Base-by-base conservation (phyloP, 2,113 vertebrate genomes). In the Egretta garzetta region DNA sequence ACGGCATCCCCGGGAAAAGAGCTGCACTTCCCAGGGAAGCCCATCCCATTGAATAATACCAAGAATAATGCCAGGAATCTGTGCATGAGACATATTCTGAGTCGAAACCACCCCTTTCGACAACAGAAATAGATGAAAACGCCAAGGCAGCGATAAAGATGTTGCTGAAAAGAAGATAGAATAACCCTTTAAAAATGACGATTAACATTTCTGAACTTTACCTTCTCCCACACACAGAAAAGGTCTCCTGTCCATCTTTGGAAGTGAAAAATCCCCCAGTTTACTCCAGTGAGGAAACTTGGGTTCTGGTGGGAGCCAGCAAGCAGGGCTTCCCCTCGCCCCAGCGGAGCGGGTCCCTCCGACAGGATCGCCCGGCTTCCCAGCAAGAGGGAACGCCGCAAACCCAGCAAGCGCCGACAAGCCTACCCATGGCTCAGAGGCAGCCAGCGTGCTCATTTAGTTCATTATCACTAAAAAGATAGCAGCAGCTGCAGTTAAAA, bases 281-380 rank as follows among this genome's bases (percentile, higher is more conserved):
- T 24, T 15, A 10, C 22, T 9, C 14, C 1, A 1, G 1, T 0
- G 1, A 30, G 37, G 50, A 22, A 22, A 7, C 2, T 20, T 21
- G 1, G 23, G 5, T 39, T 28, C 8, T 1, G 5, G 7, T 2
- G 12, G 52, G 63, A n/a, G 47, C 8, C 5, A 18, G 22, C 20
- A n/a, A 22, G 74, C 15, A 27, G 64, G 71, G 67, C 8, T 75
- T 55, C 45, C 43, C 43, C 62, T 33, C 1, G 0, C 49, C 39
- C 53, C 27, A 8, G 21, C 15, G 5, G 12, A 14, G 21, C 10
- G 8, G 63, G 35, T 39, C 60, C 53, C 64, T n/a, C 10, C 0
- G 24, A 2, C 22, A 14, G 87, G 10, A 63, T 76, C 18, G 3
- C 35, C 39, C 9, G 1, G 2, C 10, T 62, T 22, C 66, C 90